Evolutionary conservation across 92 coral and sea anemone genomes (phyloP).

Genomic region (Umimayanthus kanabou): DNA sequence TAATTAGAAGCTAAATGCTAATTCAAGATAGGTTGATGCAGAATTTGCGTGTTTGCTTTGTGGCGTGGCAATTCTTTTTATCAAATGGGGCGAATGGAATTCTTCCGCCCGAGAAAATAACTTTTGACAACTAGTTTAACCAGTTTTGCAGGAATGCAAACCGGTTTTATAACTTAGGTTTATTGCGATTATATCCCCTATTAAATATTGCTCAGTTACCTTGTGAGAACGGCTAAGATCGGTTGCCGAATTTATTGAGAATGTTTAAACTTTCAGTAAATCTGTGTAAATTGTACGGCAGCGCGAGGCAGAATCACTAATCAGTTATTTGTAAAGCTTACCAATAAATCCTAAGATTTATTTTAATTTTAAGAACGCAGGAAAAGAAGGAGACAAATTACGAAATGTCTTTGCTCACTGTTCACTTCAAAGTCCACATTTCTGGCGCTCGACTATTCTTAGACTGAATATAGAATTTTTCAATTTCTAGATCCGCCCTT

Average conservation of each 20-base stretch:
- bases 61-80: not conserved
- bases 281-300: not conserved
- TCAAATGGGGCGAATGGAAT: slow-evolving; percentile 12
- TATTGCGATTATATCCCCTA: no score
- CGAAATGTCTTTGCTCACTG: no score
- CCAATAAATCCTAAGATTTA: not conserved
- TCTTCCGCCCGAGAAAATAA: not conserved
- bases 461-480: no score
- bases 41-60: not conserved
- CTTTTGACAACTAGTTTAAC: not conserved
- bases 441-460: no score
- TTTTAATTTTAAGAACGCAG: not conserved
- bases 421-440: no score
- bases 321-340: no score
- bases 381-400: not conserved
- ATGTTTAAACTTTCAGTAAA: not conserved
- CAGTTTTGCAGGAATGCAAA: not conserved
- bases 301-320: no score
- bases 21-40: no score
- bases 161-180: not conserved
- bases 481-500: no score
- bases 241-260: not conserved
- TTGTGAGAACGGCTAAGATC: not conserved
- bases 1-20: not conserved
- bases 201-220: no score